A percentile compares a stretch with the other conserved stretches of the same genome.
phyloP scores from a whole-genome alignment of 2,888 invertebrate genomes.

The Athalia circularis region DNA sequence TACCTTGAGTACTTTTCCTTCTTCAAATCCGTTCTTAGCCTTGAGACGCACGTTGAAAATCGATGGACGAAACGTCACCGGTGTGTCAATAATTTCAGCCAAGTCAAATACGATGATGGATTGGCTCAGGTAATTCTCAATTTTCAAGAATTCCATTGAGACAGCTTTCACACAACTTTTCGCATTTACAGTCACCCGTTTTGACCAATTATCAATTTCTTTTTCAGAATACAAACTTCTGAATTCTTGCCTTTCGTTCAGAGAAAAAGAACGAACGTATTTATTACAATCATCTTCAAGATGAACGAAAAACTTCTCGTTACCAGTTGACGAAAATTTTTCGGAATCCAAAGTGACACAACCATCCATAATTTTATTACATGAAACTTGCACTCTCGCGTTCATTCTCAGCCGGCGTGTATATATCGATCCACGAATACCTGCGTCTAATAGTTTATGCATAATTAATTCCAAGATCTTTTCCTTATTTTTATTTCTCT shows the following conservation, averaged over 20 bases:
- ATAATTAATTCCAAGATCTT: neutral
- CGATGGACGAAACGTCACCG: constrained; percentile 7
- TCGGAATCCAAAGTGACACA: neutral
- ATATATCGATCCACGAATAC: neutral
- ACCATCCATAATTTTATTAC: neutral
- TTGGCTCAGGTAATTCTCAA: neutral
- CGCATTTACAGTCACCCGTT: neutral
- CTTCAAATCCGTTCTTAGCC: neutral
- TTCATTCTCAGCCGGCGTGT: neutral
- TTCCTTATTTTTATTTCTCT: neutral
- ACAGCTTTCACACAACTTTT: neutral
- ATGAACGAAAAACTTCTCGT: neutral
- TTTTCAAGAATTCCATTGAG: neutral
- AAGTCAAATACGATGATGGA: constrained; percentile 6
- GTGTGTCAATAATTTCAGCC: neutral
- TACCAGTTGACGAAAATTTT: neutral
- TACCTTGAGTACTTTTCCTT: neutral
- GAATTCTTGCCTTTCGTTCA: neutral
- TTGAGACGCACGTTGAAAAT: constrained; percentile 8
- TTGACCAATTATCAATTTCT: neutral
- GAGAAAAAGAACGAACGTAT: neutral
- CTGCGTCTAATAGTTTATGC: constrained; percentile 13
- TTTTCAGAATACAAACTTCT: neutral
- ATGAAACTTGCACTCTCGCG: neutral
- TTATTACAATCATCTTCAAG: neutral